phyloP scores from a whole-genome alignment of 2,113 vertebrate species.

The Chaetura pelagica region DNA sequence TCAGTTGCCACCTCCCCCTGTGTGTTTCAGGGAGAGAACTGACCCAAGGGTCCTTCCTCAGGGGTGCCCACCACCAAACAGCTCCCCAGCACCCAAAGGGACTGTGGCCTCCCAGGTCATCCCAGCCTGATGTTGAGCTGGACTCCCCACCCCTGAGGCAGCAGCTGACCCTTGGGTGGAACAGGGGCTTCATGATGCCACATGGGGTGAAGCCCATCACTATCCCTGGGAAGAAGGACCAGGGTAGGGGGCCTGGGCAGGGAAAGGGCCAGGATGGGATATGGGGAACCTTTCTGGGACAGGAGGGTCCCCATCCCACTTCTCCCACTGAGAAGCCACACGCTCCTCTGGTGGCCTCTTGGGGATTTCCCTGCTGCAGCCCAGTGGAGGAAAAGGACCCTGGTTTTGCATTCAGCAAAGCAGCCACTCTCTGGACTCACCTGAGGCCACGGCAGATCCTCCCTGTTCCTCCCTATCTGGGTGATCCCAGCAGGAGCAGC shows the following conservation, averaged over 20 bases:
- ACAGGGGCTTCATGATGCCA: background rate
- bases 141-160: background rate
- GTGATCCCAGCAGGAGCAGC: background rate
- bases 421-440: background rate
- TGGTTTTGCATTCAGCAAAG: background rate
- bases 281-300: background rate
- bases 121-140: background rate
- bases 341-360: accelerated
- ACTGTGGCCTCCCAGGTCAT: background rate
- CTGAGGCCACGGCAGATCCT: background rate
- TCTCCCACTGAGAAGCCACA: accelerated
- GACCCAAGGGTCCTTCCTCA: background rate
- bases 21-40: accelerated
- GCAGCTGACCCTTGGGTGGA: background rate
- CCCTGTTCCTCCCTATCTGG: accelerated
- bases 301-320: background rate
- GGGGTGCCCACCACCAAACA: background rate
- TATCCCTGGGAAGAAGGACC: background rate
- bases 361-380: accelerated
- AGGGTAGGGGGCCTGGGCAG: background rate
- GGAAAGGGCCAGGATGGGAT: background rate
- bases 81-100: background rate
- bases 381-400: background rate
- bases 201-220: background rate
- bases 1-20: background rate